Evolutionary conservation across 2,888 invertebrate species (phyloP).

Genomic region (Nomada fabriciana): DNA sequence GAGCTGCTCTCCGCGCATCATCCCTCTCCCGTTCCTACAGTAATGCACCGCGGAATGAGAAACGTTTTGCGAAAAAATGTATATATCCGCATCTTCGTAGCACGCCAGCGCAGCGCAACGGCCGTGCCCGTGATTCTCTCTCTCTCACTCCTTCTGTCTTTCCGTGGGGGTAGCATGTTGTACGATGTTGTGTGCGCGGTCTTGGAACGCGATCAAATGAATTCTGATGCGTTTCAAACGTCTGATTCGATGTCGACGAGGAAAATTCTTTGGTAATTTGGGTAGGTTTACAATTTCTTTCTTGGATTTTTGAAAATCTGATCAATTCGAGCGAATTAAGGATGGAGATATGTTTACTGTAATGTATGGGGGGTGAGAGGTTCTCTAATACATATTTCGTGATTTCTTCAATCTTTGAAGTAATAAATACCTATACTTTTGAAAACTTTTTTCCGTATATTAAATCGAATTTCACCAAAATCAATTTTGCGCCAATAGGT

Average conservation of each 20-base stretch:
- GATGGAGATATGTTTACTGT: too few species aligned
- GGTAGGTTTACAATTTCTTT: not conserved
- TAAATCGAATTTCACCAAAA: too few species aligned
- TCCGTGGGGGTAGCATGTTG: conserved; percentile 52
- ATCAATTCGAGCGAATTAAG: too few species aligned
- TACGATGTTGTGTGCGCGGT: conserved; percentile 59
- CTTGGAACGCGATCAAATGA: conserved; percentile 64
- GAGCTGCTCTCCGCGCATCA: conserved; percentile 68
- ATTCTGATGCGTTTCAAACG: conserved; percentile 54
- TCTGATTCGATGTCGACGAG: not conserved
- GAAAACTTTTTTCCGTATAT: too few species aligned
- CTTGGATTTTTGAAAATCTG: not conserved
- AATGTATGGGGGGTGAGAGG: too few species aligned
- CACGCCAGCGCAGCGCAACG: conserved; percentile 30
- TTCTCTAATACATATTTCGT: too few species aligned
- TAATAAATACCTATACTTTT: too few species aligned
- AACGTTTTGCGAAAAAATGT: conserved; percentile 80
- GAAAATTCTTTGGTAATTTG: not conserved
- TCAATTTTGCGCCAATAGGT: too few species aligned
- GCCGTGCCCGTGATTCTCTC: conserved; percentile 31
- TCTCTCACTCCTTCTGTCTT: too few species aligned
- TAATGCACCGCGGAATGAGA: conserved; percentile 83
- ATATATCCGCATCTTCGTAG: conserved; percentile 80
- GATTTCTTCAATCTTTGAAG: too few species aligned
- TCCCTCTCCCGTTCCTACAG: conserved; percentile 77